Evolutionary conservation across 1,140 invertebrate species (phyloP).

Genomic region (Ladona fulva): DNA sequence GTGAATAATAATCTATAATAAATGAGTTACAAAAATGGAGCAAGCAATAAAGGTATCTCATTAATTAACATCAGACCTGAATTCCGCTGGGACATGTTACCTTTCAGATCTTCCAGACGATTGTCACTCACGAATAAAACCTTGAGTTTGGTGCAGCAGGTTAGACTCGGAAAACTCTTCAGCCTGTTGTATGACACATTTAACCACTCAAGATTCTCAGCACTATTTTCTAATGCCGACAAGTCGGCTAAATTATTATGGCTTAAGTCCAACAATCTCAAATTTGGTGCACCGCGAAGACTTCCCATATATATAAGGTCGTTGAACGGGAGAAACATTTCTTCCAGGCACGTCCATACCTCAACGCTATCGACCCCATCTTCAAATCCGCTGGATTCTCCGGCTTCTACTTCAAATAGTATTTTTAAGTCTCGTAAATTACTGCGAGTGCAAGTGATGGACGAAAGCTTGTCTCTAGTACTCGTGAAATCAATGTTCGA

Average conservation of each 20-base stretch:
- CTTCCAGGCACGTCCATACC: background rate
- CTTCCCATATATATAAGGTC: background rate
- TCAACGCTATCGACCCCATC: background rate
- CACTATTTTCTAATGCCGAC: background rate
- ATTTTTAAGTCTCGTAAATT: background rate
- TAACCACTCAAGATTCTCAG: background rate
- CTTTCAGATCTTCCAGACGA: background rate
- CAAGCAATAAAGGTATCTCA: background rate
- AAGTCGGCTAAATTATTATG: background rate
- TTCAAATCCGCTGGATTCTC: background rate
- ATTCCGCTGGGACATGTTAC: too few species aligned
- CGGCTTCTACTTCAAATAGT: background rate
- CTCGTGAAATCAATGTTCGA: background rate
- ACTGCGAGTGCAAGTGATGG: background rate
- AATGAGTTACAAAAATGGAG: background rate
- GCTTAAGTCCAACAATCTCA: background rate
- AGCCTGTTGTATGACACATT: background rate
- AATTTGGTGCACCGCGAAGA: background rate
- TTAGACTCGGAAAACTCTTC: background rate
- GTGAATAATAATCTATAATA: background rate
- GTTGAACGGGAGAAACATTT: background rate
- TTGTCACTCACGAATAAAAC: background rate
- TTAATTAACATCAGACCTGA: too few species aligned
- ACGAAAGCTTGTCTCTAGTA: background rate
- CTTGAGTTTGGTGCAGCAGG: background rate